These are phyloP conservation scores for Pithys albifrons DNA, from an alignment of 2,113 vertebrate species.

Conservation along the genomic window DNA sequence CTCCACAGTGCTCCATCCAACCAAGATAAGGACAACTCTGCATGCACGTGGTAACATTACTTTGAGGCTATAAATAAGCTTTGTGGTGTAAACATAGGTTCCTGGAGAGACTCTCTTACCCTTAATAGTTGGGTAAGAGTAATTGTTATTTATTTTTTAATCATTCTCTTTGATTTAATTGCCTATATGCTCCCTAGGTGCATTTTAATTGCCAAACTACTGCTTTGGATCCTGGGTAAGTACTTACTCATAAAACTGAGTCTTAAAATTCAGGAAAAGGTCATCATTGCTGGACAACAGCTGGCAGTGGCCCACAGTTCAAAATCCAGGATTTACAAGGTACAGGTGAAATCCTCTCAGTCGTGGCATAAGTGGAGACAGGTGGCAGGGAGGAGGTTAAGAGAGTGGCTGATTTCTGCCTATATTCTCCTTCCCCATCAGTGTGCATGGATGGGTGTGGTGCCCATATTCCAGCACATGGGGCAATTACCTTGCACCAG, in stretches of 20 bases:
- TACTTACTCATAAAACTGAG: not conserved
- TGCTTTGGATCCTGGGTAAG: not conserved
- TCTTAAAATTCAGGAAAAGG: not conserved
- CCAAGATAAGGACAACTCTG: not conserved
- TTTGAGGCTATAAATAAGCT: constrained; percentile 44
- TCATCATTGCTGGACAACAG: not conserved
- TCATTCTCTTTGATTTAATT: constrained; percentile 33
- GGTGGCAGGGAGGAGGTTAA: not conserved
- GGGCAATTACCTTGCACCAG: accelerated
- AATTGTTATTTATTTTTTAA: constrained; percentile 50
- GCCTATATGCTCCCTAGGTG: not conserved
- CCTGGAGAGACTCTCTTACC: not conserved
- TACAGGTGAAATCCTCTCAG: not conserved
- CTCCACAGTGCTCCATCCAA: not conserved
- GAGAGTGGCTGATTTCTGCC: not conserved
- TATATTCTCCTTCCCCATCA: not conserved
- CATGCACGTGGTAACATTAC: not conserved
- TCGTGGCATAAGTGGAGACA: not conserved
- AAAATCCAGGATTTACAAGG: not conserved
- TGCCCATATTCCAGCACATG: not conserved
- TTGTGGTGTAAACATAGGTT: constrained; percentile 34
- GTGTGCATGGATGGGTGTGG: not conserved
- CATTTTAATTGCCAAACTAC: constrained; percentile 31
- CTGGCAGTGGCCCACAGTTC: not conserved
- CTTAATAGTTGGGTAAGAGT: not conserved